A percentile compares a stretch with the other conserved stretches of the same genome.
Evolutionary conservation across 1,140 invertebrate species (phyloP).

Genomic region (Arctopsyche grandis): DNA sequence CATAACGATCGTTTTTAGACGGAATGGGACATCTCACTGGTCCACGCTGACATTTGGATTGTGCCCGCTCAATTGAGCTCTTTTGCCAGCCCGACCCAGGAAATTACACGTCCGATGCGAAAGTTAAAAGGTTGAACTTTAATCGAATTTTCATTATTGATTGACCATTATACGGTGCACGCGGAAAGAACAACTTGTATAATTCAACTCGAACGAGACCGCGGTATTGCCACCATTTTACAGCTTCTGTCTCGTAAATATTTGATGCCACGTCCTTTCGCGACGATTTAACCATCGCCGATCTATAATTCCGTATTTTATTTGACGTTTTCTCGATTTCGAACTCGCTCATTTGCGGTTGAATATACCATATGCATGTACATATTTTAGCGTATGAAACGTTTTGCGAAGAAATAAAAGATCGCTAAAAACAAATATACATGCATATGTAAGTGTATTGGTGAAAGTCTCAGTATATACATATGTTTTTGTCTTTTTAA

Average conservation of each 20-base stretch:
- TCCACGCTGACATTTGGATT: background rate
- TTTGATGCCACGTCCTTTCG: too few species aligned
- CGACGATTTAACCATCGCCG: too few species aligned
- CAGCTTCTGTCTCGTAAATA: too few species aligned
- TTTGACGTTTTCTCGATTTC: too few species aligned
- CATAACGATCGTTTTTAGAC: too few species aligned
- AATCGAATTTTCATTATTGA: constrained; percentile 23
- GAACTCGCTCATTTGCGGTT: too few species aligned
- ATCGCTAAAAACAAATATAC: background rate
- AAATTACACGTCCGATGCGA: constrained; percentile 3
- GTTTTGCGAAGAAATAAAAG: too few species aligned
- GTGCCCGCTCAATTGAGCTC: background rate
- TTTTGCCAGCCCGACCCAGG: background rate
- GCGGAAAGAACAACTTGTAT: background rate
- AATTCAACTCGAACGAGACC: too few species aligned
- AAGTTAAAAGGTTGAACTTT: background rate
- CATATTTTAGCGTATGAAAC: background rate
- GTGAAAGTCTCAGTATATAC: background rate
- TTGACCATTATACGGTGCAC: background rate
- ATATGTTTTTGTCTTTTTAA: too few species aligned
- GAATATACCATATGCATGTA: background rate
- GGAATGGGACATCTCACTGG: background rate
- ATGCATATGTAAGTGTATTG: background rate
- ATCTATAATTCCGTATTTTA: too few species aligned
- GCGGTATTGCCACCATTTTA: too few species aligned